Base-by-base conservation (phyloP, 2,797 vertebrate species). In the Luscinia luscinia region DNA sequence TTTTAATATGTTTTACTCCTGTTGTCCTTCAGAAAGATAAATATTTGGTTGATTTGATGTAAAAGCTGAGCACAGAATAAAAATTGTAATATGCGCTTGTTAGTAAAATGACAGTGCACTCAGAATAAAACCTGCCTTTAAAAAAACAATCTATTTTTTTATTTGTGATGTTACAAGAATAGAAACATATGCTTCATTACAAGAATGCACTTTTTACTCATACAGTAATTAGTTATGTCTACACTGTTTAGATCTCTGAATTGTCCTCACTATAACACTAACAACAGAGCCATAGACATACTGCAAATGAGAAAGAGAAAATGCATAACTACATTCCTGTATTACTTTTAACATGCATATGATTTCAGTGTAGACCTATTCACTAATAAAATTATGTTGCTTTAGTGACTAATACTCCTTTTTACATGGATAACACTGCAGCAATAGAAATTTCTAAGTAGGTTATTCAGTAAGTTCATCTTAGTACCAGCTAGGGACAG, bases 1-100 rank as follows among this genome's bases (percentile, higher is more conserved):
- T 16, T 92, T 67, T 64, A 93, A 84, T 91, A 91, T 46, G 27
- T 52, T 46, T 5, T 62, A 74, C 13, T 84, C 45, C 64, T 88
- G 52, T 45, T 28, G 58, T 83, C 89, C 92, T 86, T 68, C 34
- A 86, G 68, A 90, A 79, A 75, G 79, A 86, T 1, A 74, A 51
- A 90, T 52, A 6, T 83, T 85, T 78, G 12, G 6, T 36, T 94
- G 72, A 91, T 90, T 82, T 79, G 26, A 61, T 91, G 87, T 17
- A 63, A 61, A 89, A 96, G 73, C 66, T 88, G 91, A 95, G 84
- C 32, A 67, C 15, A 78, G 90, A 96, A 95, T 74, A 90, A 92
- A 93, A 95, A 55, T 3, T 58, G 40, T 27, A 92, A 81, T 18
- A 49, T 48, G 22, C 22, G 3, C 20, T 30, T 66, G 12, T 59